Evolutionary conservation across 2,797 vertebrate species (phyloP), one percentile per base, ranked within the genome.

Genomic region (Cuculus canorus): DNA sequence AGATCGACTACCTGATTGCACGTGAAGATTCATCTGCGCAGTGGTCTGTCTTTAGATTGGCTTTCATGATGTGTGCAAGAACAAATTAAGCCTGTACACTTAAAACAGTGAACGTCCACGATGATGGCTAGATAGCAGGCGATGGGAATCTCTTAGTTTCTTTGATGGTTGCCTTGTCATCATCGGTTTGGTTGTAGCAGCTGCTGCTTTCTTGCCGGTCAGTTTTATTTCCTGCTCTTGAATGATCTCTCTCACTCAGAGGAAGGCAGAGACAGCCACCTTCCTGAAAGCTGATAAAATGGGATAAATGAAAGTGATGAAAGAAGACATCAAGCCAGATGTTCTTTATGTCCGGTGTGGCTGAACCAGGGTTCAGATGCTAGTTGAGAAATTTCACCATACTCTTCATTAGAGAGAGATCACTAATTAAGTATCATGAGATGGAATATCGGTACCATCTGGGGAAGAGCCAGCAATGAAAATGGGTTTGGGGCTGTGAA

Each of bases 131-230:
- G 88, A 61, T 73, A 75, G 75, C 69, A 94, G 86, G 72, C 87
- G 85, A 57, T 81, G 43, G 72, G 92, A 76, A 64, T 80, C 70
- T 78, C 63, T 75, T 53, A 9, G 50, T 54, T 96, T 90, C 50
- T 90, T 78, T 88, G 88, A 90, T 95, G 78, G 90, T 65, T 90
- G 57, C 61, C 59, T 70, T 86, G 91, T 93, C 93, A 93, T 82
- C 80, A 80, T 95, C 68, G 82, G 56, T 92, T 95, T 84, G 88
- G 86, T 65, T 95, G 33, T 14, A 94, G 77, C 88, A 92, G 88
- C 88, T 87, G 82, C 84, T 92, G 37, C 86, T 92, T 91, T 73
- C 86, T 87, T 78, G 45, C 88, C 2, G 2, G 61, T 80, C 25
- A 41, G 56, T 88, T 96, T 96, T 94, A 92, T 94, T 95, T 93